Conservation (phyloP, 2,888 invertebrate species). For the Steinernema hermaphroditum region DNA sequence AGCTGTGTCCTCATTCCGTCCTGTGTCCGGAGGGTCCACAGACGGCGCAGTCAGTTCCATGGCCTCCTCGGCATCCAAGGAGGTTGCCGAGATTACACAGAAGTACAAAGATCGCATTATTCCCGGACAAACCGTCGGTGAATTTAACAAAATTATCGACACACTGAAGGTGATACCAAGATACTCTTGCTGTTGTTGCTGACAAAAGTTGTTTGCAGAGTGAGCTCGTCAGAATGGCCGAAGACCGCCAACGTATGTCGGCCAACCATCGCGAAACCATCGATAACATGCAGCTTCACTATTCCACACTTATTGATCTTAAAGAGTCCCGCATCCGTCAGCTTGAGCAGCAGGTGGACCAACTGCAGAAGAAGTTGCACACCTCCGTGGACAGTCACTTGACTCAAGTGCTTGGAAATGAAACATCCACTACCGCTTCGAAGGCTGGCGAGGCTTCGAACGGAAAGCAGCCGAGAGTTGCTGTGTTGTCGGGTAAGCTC, state of each 20-base stretch:
- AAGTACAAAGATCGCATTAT: constrained; percentile 17
- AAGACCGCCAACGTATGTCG: constrained; percentile 12
- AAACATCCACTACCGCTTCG: not conserved
- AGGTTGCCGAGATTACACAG: constrained; percentile 13
- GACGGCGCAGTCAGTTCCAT: constrained; percentile 17
- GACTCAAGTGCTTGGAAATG: constrained; percentile 6
- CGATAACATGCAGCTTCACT: constrained; percentile 10
- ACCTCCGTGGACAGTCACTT: constrained; percentile 13
- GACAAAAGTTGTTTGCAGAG: not conserved
- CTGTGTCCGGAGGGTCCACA: not conserved
- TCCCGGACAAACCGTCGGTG: not conserved
- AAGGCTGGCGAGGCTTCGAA: no score
- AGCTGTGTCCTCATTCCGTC: not conserved
- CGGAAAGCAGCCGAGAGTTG: no score
- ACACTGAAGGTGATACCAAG: constrained; percentile 15
- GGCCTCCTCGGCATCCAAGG: constrained; percentile 13
- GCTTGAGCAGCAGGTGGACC: constrained; percentile 20
- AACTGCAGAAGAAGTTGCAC: constrained; percentile 17
- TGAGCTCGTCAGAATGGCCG: not conserved
- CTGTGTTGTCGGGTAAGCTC: no score
- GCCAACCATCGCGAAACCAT: constrained; percentile 22
- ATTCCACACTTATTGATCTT: not conserved
- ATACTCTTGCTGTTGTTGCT: no score
- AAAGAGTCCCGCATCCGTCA: constrained; percentile 25
- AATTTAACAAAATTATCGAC: constrained; percentile 18